Base-by-base conservation (phyloP, 1,140 invertebrate genomes). In the Parasteatoda tepidariorum region DNA sequence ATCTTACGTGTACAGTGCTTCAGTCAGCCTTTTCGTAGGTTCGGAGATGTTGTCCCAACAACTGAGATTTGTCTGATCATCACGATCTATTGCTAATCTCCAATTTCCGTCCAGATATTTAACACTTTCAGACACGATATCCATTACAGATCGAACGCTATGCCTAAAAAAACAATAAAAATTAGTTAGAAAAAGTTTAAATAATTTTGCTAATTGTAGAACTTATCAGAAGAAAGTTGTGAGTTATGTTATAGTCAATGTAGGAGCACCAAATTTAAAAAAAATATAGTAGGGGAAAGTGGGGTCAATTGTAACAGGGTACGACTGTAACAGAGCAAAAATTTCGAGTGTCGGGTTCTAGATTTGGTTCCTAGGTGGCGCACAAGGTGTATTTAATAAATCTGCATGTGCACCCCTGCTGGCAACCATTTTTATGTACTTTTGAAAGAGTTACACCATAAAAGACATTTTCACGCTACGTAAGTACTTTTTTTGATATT, bases 121-220 rank as follows among this genome's bases (percentile, higher is more conserved):
- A 18, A 55, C 70, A 28, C 81, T 74, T 22, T 83, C 81, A 0
- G 70, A 54, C 24, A 83, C 70, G 0, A 83, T 59, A 24, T 83
- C 81, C 54, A 83, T 33, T 15, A 70, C 70, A 54, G 81, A 73
- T 9, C 81, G 81, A 2, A 83, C 81, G 61, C 81, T 83, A 38
- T 83, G 81, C 18, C 81, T 83, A 28, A 0, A 28, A 28, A 26
- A 54, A 30, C 13, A 4, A 24, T 24, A 54, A 71, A 5, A 59
- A 59, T 7, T n/a, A 3, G 7, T 61, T 22, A 38, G 13, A 24
- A 38, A 13, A 75, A 26, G 6, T 26, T 11, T 6, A 13, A 22
- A 31, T 1, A 41, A 54, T 0, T 11, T 3, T 7, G 2, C 2
- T 62, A 24, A 30, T 6, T 9, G 30, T 62, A 24, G 1, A 48